Evolutionary conservation across 2,113 vertebrate genomes (phyloP).

Genomic region (Lepus americanus): DNA sequence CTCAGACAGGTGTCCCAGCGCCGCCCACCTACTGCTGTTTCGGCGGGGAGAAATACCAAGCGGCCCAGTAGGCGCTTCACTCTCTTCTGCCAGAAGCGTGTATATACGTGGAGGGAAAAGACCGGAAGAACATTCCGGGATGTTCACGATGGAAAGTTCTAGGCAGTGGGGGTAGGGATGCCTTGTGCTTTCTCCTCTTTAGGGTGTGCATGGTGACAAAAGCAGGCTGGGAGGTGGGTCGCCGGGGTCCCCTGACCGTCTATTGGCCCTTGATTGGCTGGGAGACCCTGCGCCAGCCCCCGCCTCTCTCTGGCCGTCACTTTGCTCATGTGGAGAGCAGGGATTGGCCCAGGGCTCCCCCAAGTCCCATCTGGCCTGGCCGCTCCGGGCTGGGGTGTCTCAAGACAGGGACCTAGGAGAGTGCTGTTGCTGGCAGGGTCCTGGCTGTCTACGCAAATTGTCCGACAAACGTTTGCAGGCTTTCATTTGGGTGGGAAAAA

Average conservation of each 20-base stretch:
- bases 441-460: not conserved
- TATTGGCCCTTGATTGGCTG: not conserved
- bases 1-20: not conserved
- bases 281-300: not conserved
- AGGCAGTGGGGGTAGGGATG: not conserved
- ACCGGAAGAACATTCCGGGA: not conserved
- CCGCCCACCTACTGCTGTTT: not conserved
- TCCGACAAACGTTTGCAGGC: not conserved
- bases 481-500: constrained; percentile 1
- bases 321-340: not conserved
- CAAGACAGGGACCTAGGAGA: not conserved
- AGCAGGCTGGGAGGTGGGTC: not conserved
- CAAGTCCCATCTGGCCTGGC: not conserved
- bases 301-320: not conserved
- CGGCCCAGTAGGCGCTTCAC: not conserved
- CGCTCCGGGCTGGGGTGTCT: not conserved
- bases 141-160: not conserved
- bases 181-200: not conserved
- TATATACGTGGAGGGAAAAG: not conserved
- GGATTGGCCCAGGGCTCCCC: not conserved
- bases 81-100: not conserved
- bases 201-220: not conserved
- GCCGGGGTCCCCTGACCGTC: not conserved
- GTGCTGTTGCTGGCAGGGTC: not conserved
- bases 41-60: not conserved